Conservation (phyloP, 2,113 vertebrate species). For the Cinclus cinclus region DNA sequence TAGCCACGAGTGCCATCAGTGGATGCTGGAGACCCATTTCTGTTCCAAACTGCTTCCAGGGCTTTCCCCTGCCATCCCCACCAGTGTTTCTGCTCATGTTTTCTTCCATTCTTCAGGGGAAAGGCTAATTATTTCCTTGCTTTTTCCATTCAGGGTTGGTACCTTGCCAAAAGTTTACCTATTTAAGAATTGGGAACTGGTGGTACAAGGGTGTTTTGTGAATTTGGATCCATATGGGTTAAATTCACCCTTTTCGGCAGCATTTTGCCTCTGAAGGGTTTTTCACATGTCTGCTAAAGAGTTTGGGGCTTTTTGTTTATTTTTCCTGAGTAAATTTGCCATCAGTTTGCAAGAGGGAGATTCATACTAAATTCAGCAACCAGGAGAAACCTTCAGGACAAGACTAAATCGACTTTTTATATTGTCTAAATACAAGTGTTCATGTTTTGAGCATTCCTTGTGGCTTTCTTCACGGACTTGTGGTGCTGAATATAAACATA, state of each 20-base stretch:
- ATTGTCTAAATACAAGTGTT: not conserved
- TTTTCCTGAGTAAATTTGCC: not conserved
- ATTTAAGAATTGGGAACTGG: not conserved
- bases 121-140: constrained; percentile 16
- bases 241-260: not conserved
- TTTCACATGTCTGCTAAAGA: not conserved
- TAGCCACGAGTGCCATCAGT: not conserved
- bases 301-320: not conserved
- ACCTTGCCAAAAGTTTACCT: not conserved
- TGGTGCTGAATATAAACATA: not conserved
- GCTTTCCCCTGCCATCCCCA: not conserved
- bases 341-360: not conserved
- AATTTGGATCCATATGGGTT: not conserved
- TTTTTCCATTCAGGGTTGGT: not conserved
- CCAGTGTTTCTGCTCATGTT: not conserved
- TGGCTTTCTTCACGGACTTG: constrained; percentile 11
- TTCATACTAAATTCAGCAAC: not conserved
- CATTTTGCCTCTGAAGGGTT: not conserved
- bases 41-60: not conserved
- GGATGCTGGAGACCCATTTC: not conserved
- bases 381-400: not conserved
- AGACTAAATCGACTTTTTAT: not conserved
- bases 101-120: not conserved
- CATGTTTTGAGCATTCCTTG: not conserved
- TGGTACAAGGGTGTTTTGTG: not conserved